A percentile compares a stretch with the other conserved stretches of the same genome.
phyloP scores from a whole-genome alignment of 2,888 invertebrate species.

The Lasioglossum leucozonium region DNA sequence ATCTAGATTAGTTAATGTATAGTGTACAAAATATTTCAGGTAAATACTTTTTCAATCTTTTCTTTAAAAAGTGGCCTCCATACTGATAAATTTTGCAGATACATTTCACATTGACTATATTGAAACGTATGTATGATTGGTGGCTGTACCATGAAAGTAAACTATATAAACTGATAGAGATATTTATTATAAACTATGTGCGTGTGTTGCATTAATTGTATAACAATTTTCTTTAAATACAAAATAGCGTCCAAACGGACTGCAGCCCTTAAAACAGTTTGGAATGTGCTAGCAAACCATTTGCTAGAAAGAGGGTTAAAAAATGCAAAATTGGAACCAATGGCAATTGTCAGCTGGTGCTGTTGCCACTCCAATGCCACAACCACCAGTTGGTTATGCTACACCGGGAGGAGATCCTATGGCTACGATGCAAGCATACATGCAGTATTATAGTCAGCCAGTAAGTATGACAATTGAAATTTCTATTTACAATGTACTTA shows the following conservation, averaged over 20 bases:
- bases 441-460: slow-evolving; percentile 84
- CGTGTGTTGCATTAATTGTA: slow-evolving; percentile 69
- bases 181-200: slow-evolving; percentile 40
- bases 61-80: slow-evolving; percentile 8
- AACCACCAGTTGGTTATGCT: slow-evolving; percentile 82
- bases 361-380: slow-evolving; percentile 80
- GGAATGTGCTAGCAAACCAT: slow-evolving; percentile 76
- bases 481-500: not conserved
- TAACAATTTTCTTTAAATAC: slow-evolving; percentile 77
- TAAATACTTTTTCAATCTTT: slow-evolving; percentile 20
- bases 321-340: slow-evolving; percentile 84
- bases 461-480: slow-evolving; percentile 76
- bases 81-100: slow-evolving; percentile 4
- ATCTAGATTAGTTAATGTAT: not conserved
- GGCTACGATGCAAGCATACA: slow-evolving; percentile 83
- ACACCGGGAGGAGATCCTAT: slow-evolving; percentile 81
- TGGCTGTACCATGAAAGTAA: slow-evolving; percentile 20
- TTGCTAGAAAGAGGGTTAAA: slow-evolving; percentile 72
- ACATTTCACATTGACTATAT: slow-evolving; percentile 17
- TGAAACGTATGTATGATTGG: slow-evolving; percentile 42
- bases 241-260: slow-evolving; percentile 81
- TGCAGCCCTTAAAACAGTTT: slow-evolving; percentile 78
- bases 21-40: slow-evolving; percentile 16
- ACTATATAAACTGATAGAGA: slow-evolving; percentile 38
- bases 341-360: slow-evolving; percentile 82